Evolutionary conservation across 2,113 vertebrate species (phyloP).

Genomic region (Hydrolagus affinis): DNA sequence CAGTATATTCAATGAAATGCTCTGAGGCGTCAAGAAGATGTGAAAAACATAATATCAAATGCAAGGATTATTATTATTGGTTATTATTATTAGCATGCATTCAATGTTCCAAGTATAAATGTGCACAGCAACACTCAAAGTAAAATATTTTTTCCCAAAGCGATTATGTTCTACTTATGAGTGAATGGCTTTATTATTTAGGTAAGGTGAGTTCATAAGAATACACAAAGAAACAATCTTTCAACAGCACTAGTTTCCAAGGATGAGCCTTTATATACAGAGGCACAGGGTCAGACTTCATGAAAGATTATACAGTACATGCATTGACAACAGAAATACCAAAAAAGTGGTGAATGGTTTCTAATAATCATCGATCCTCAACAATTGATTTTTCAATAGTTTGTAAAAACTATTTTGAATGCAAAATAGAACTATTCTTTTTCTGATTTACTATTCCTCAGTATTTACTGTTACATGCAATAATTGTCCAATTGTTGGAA

Average conservation of each 20-base stretch:
- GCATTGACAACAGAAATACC: neutral
- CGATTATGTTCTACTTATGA: constrained; percentile 27
- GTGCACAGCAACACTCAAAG: neutral
- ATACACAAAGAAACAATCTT: neutral
- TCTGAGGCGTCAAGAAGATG: too few relatives aligned
- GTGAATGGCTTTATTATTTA: constrained; percentile 16
- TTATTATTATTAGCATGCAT: too few relatives aligned
- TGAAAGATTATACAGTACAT: neutral
- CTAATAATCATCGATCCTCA: neutral
- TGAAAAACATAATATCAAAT: too few relatives aligned
- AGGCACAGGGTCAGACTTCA: neutral
- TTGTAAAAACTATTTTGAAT: neutral
- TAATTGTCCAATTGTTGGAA: neutral
- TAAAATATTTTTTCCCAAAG: neutral
- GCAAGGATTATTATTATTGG: too few relatives aligned
- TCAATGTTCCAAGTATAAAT: neutral
- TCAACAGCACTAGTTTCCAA: neutral
- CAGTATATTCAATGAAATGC: too few relatives aligned
- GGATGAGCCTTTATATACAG: constrained; percentile 1
- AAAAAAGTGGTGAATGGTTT: constrained; percentile 12
- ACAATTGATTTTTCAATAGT: neutral
- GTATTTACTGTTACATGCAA: neutral
- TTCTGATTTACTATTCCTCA: neutral
- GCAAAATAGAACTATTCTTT: neutral
- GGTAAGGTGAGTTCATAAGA: neutral